These are phyloP conservation scores for Pontoporia blainvillei DNA, from an alignment of 2,113 vertebrate genomes.

Conservation along the genomic window DNA sequence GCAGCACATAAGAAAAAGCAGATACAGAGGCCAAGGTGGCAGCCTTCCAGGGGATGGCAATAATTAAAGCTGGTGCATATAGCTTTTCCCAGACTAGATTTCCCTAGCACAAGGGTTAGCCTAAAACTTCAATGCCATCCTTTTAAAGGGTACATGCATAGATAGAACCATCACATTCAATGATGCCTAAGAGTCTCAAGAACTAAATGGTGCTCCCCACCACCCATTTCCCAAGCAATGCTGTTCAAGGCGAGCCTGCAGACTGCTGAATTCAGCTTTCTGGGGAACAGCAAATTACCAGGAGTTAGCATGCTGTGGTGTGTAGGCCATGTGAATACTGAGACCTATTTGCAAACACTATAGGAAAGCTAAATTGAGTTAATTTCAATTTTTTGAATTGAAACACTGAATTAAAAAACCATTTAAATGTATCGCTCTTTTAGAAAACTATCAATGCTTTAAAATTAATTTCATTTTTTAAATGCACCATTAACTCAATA, in stretches of 20 bases:
- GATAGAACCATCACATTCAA: background rate
- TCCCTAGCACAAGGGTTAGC: background rate
- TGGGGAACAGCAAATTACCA: background rate
- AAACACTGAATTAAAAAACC: slow-evolving; percentile 68
- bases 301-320: background rate
- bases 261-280: background rate
- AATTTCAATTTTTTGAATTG: slow-evolving; percentile 59
- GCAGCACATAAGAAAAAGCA: background rate
- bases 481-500: slow-evolving; percentile 68
- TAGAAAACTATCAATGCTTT: slow-evolving; percentile 70
- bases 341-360: slow-evolving; percentile 55
- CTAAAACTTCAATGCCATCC: background rate
- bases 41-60: background rate
- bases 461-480: slow-evolving; percentile 76
- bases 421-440: slow-evolving; percentile 64
- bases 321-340: background rate
- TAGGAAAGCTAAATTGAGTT: slow-evolving; percentile 58
- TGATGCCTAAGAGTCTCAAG: background rate
- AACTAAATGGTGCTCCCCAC: background rate
- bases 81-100: background rate
- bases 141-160: background rate
- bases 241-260: background rate
- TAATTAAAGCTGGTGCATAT: background rate
- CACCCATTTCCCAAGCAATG: background rate
- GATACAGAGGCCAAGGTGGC: background rate